Base-by-base conservation (phyloP, 2,888 invertebrate genomes). In the Cephus pulcher region DNA sequence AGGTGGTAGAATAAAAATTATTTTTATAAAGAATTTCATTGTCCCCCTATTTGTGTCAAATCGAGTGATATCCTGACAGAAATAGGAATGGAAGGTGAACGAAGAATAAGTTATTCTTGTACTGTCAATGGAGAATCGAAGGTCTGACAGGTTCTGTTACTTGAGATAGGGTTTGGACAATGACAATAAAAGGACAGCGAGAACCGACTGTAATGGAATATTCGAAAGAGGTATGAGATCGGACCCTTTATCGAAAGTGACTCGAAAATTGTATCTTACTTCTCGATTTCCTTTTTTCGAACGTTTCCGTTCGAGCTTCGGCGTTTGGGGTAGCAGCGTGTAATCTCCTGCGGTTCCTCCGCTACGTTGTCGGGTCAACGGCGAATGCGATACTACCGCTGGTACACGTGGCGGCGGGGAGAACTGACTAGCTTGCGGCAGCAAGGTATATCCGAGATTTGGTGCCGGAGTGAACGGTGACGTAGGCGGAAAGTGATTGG, bases 401-500 rank as follows among this genome's bases (percentile, higher is more conserved):
- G 84, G 81, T 76, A 83, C 85, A 80, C 87, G 87, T 32, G 90
- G 86, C 23, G 90, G 88, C 71, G 90, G 89, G 35, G 90, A 90
- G 82, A 90, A 89, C 82, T 88, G 88, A 77, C 87, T 85, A 79
- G 86, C 88, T 82, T 89, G 91, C 80, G 89, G 88, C 84, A 90
- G 84, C 80, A 90, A 86, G 78, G 90, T 88, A 79, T 90, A 90
- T 68, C 89, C 89, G 80, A 88, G 84, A 82, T 87, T 86, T 75
- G 84, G 86, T 34, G 85, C 80, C 82, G 86, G 88, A 82, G 88
- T 85, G 92, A 96, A 96, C 77, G 96, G 96, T 74, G 95, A 96
- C 82, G 93, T 93, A 34, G 93, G 93, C 32, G 95, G 94, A 89
- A 96, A 96, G 91, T 96, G 96, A 79, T 94, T 95, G 37, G 95